Base-by-base conservation (phyloP, 2,888 invertebrate genomes). In the Blera fallax region DNA sequence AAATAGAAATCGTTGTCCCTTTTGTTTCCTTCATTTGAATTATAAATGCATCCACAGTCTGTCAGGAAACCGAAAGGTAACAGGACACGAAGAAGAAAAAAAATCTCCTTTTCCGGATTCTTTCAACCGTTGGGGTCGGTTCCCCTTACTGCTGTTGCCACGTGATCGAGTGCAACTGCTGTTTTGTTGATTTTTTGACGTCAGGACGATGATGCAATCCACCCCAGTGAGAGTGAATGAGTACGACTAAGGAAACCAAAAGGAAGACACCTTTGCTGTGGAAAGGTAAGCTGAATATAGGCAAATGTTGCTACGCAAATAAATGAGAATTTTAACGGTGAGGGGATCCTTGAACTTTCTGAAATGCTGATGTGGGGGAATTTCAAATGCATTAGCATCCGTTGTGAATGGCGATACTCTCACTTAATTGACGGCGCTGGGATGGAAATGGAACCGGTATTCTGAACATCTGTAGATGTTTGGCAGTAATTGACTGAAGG, bases 191-290 rank as follows among this genome's bases (percentile, higher is more conserved):
- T 24, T 32, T 18, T 29, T 27, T 43, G 29, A 27, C 10, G 58
- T 45, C 73, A 78, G 67, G 56, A 67, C 24, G 48, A 69, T 50
- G 58, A 79, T 65, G 79, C 32, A 84, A 84, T 62, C 10, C 56
- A 56, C 69, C 60, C 62, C 29, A 27, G 60, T 45, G 78, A 83
- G 69, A 84, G 78, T 84, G 78, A 69, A 73, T 73, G 69, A 74
- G 64, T 84, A 67, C 58, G 37, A 64, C 65, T 83, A 84, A 79
- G 74, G 83, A 84, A 84, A 84, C 79, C 52, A 84, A 84, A 79
- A 79, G 84, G 79, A 64, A 43, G 37, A 77, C 62, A 65, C 64
- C 27, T 54, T 73, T 69, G 10, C 8, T 48, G 29, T 62, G 32
- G 60, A 79, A 74, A 84, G 79, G 73, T 80, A 60, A 52, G 62